Evolutionary conservation across 2,888 invertebrate species (phyloP).

Genomic region (Phania funesta): DNA sequence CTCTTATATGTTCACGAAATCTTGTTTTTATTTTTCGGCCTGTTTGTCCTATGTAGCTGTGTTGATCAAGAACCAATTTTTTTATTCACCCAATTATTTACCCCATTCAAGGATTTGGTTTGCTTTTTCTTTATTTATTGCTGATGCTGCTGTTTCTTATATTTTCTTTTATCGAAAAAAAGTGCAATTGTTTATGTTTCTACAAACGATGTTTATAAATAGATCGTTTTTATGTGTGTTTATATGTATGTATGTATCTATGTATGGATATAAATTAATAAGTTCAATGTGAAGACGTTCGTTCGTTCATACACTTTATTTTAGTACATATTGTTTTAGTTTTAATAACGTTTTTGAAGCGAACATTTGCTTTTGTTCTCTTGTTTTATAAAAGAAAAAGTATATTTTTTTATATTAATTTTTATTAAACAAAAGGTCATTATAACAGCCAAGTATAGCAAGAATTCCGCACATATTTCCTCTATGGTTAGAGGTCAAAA

Average conservation of each 20-base stretch:
- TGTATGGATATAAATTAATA: background rate
- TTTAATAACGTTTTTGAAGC: slow-evolving; percentile 40
- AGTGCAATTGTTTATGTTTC: slow-evolving; percentile 61
- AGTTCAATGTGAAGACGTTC: slow-evolving; percentile 35
- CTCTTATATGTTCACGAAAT: too few relatives aligned
- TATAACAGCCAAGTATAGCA: slow-evolving; percentile 73
- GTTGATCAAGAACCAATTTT: slow-evolving; percentile 34
- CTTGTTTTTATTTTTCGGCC: too few relatives aligned
- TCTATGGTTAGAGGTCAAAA: slow-evolving; percentile 77
- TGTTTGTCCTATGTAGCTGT: slow-evolving; percentile 24
- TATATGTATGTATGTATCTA: slow-evolving; percentile 31
- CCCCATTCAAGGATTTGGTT: slow-evolving; percentile 44
- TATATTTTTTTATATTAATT: slow-evolving; percentile 17
- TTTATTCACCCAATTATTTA: slow-evolving; percentile 47
- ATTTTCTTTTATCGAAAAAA: slow-evolving; percentile 48
- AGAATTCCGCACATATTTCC: slow-evolving; percentile 76
- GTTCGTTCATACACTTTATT: slow-evolving; percentile 22
- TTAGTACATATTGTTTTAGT: slow-evolving; percentile 26
- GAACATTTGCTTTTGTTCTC: slow-evolving; percentile 19
- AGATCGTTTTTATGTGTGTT: slow-evolving; percentile 53
- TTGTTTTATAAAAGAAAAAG: slow-evolving; percentile 23
- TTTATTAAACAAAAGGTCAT: slow-evolving; percentile 72
- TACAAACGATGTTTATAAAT: slow-evolving; percentile 63
- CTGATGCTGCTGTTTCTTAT: slow-evolving; percentile 26
- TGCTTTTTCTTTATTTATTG: slow-evolving; percentile 49